Base-by-base conservation (phyloP, 2,888 invertebrate species). In the Romanomermis culicivorax region DNA sequence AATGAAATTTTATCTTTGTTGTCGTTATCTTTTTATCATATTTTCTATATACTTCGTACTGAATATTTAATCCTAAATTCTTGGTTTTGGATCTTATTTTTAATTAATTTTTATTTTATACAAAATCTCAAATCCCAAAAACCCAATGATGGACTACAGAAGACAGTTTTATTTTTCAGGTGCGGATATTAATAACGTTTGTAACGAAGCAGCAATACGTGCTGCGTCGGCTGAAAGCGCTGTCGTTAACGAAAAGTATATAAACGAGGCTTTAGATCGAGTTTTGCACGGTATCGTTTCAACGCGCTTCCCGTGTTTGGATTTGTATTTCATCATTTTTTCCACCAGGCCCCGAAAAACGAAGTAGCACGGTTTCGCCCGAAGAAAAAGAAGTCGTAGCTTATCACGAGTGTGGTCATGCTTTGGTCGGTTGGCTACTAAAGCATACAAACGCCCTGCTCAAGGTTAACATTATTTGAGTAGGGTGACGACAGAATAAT, bases 161-260 rank as follows among this genome's bases (percentile, higher is more conserved):
- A n/a, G n/a, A 36, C 36, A 11, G 47, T 14, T n/a, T 47, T 23
- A 47, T 26, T 42, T 42, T 61, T 26, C 61, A 79, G 80, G 95
- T 25, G 97, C 97, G 11, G 95, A 99, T 68, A 95, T 99, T 61
- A 87, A 88, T 1, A 97, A 95, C 69, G 85, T 97, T 0, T 89
- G 89, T 68, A 99, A 97, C 70, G 97, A 99, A 71, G 85, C 95
- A 0, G 97, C 97, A 0, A 71, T 97, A 17, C 85, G 88, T 71
- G 95, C 95, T 1, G 97, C 95, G 0, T 74, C 91, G 14, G 72
- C 77, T 57, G 79, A 79, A 51, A 81, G 85, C 65, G 77, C 74
- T 60, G 72, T 76, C 54, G 83, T 87, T 0, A 77, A 76, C 1
- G 77, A 78, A 1, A 71, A 72, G 1, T 80, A 97, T 72, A 75